Base-by-base conservation (phyloP, 2,888 invertebrate species). In the Leptinotarsa rubiginosa region DNA sequence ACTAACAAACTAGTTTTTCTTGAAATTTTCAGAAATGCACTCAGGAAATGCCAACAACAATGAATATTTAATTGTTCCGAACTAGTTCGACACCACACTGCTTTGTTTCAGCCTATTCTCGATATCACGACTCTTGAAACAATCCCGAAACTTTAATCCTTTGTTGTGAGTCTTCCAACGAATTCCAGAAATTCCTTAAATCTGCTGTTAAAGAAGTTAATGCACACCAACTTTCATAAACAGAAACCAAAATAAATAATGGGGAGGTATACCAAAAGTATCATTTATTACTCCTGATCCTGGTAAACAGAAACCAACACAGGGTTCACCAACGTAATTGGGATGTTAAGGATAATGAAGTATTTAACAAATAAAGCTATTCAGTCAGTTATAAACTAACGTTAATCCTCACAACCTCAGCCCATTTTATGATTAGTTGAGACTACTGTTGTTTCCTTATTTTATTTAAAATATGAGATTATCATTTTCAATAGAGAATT, bases 291-390 rank as follows among this genome's bases (percentile, higher is more conserved):
- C 31, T 12, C 2, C 12, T 52, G 20, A 49, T 20, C 31, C 31
- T 31, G 12, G 41, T 66, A 66, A 71, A 47, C 20, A 49, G n/a
- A 56, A 66, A 54, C 66, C 71, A 65, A 71, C 12, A 71, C n/a
- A 41, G 22, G 71, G 71, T 71, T 71, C 31, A 54, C 56, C 65
- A 71, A 71, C 62, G 66, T 71, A 56, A 54, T 66, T 71, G 12
- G 52, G 54, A n/a, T 68, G 25, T 68, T 54, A 4, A 15, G 31
- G 52, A 25, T 68, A 68, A 68, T 54, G 41, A 31, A 68, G 31
- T 22, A 54, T 68, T 67, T 67, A 25, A 18, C 52, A 52, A 68
- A 54, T 68, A 68, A 54, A 54, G 7, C 54, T n/a, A 68, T 68
- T 68, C 52, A 54, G 22, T 62, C 4, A 22, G 50, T 16, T 16